Evolutionary conservation across 2,797 vertebrate species (phyloP).

Genomic region (Crenichthys baileyi): DNA sequence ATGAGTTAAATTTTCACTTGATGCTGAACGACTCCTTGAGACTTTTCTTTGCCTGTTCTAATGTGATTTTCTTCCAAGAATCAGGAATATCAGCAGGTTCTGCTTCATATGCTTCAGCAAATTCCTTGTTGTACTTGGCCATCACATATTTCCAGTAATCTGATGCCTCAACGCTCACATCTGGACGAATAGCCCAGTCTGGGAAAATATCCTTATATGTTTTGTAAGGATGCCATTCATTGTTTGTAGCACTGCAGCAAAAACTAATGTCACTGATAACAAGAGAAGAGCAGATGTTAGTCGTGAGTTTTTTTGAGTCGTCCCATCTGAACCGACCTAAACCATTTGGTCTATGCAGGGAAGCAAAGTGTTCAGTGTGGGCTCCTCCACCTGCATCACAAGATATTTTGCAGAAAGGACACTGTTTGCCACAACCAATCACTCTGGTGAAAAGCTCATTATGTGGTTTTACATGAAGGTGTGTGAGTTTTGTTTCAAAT

Average conservation of each 20-base stretch:
- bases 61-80: constrained; percentile 36
- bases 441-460: constrained; percentile 64
- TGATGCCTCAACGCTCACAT: constrained; percentile 63
- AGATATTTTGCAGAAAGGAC: constrained; percentile 76
- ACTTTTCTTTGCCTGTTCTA: constrained; percentile 50
- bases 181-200: constrained; percentile 75
- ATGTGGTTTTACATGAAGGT: constrained; percentile 39
- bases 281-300: constrained; percentile 48
- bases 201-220: constrained; percentile 49
- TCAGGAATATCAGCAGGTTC: constrained; percentile 50
- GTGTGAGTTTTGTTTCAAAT: constrained; percentile 7
- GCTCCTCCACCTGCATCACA: constrained; percentile 67
- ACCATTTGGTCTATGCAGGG: constrained; percentile 57
- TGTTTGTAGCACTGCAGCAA: rapidly evolving
- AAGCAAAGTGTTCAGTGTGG: constrained; percentile 63
- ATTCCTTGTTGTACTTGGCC: constrained; percentile 51
- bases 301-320: rapidly evolving
- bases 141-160: constrained; percentile 83
- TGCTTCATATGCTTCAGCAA: constrained; percentile 54
- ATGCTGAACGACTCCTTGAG: constrained; percentile 53
- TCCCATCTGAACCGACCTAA: rapidly evolving
- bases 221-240: constrained; percentile 44
- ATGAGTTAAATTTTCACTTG: too few relatives aligned
- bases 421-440: constrained; percentile 74
- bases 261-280: constrained; percentile 29